phyloP scores from a whole-genome alignment of 2,888 invertebrate genomes.

The Andrena camellia region DNA sequence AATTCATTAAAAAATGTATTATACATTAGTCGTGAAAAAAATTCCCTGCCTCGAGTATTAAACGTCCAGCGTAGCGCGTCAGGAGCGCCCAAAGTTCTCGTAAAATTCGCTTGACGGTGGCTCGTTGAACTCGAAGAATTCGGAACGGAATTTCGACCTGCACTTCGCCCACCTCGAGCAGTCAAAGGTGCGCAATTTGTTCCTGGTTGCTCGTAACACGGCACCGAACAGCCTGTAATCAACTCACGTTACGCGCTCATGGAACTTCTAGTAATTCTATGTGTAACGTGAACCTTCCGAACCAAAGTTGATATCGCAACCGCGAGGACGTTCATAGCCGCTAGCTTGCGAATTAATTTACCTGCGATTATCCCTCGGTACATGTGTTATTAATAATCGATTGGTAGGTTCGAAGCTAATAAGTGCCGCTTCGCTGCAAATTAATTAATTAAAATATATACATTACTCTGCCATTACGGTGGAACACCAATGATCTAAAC shows the following conservation, averaged over 20 bases:
- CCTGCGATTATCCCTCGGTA: neutral
- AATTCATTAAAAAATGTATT: slow-evolving; percentile 23
- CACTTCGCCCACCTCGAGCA: neutral
- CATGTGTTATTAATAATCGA: slow-evolving; percentile 24
- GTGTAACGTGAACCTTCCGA: slow-evolving; percentile 15
- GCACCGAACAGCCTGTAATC: slow-evolving; percentile 34
- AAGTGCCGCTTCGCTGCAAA: neutral
- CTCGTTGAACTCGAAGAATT: slow-evolving; percentile 8
- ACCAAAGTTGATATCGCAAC: neutral
- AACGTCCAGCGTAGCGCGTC: neutral
- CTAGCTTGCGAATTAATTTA: slow-evolving; percentile 34
- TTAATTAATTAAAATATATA: slow-evolving; percentile 25
- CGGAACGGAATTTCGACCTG: slow-evolving; percentile 2
- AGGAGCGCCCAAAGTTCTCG: neutral
- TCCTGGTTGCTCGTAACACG: slow-evolving; percentile 4
- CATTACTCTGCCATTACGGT: slow-evolving; percentile 20
- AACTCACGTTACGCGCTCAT: slow-evolving; percentile 30
- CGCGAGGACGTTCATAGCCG: neutral
- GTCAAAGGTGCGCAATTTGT: slow-evolving; percentile 4
- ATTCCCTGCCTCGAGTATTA: slow-evolving; percentile 9
- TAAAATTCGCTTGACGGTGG: neutral
- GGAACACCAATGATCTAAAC: neutral
- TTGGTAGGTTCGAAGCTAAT: slow-evolving; percentile 7
- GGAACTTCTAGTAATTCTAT: slow-evolving; percentile 32
- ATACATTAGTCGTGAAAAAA: slow-evolving; percentile 13